phyloP scores from a whole-genome alignment of 92 coral and sea anemone species.

The Zoanthus solanderi region DNA sequence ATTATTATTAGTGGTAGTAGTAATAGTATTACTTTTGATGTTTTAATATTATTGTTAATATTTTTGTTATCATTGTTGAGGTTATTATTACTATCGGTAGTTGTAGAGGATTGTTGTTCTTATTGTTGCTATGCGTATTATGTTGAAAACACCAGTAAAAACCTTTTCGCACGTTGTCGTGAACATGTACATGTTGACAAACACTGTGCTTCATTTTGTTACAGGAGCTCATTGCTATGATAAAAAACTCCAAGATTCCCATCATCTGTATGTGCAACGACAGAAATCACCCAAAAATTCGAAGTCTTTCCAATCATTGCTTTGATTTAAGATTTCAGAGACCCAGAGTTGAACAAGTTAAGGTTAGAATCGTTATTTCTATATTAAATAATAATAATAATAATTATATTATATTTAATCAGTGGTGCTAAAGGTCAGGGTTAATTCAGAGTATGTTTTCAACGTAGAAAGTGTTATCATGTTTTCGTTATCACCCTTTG shows the following conservation, averaged over 20 bases:
- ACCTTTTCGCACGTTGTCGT: no score
- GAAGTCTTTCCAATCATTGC: slow-evolving; percentile 94
- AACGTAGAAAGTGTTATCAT: no score
- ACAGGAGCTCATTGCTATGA: slow-evolving; percentile 89
- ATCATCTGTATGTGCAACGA: slow-evolving; percentile 98
- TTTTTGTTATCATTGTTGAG: not conserved
- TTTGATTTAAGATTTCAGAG: slow-evolving; percentile 94
- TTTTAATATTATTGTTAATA: no score
- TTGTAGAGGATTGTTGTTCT: no score
- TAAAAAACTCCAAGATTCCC: slow-evolving; percentile 91
- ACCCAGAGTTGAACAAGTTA: slow-evolving; percentile 94
- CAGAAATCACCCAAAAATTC: slow-evolving; percentile 92
- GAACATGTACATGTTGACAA: not conserved
- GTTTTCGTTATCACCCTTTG: no score
- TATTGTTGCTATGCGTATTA: not conserved
- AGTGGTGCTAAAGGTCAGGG: no score
- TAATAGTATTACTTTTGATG: no score
- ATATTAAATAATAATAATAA: not conserved
- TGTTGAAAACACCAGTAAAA: no score
- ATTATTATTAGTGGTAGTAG: no score
- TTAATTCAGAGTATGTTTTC: no score
- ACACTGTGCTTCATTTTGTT: not conserved
- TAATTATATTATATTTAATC: no score
- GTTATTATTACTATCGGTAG: not conserved
- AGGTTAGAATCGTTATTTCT: slow-evolving; percentile 54